These are phyloP conservation scores for Capitulum mitella DNA, from an alignment of 2,888 invertebrate genomes.

Conservation along the genomic window DNA sequence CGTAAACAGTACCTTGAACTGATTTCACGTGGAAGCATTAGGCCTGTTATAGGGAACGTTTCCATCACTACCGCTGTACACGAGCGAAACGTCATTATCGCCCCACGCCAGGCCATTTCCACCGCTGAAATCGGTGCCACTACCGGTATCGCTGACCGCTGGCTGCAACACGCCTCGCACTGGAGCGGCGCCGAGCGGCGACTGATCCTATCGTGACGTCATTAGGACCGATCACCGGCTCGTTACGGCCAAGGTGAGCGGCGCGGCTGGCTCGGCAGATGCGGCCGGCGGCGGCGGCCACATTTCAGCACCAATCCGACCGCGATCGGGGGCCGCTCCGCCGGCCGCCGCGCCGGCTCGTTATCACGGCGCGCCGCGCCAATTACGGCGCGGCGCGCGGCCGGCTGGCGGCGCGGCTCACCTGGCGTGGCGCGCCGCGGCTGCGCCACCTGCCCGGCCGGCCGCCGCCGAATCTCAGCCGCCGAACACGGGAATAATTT, in stretches of 20 bases:
- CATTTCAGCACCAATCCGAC: not conserved
- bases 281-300: not conserved
- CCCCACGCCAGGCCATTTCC: no score
- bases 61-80: no score
- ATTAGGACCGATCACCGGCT: not conserved
- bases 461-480: not conserved
- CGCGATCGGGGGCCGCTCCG: not conserved
- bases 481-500: not conserved
- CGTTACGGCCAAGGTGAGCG: not conserved
- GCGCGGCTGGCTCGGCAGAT: not conserved
- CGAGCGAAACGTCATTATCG: no score
- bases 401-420: not conserved
- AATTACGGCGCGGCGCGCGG: conserved; percentile 2
- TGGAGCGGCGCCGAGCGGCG: not conserved
- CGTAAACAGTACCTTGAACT: no score
- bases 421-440: no score
- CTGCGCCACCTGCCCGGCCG: conserved; percentile 12
- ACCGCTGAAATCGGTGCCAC: not conserved
- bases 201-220: not conserved
- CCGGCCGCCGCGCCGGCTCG: not conserved
- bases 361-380: conserved; percentile 13
- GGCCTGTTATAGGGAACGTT: no score
- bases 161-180: no score
- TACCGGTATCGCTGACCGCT: not conserved
- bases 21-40: no score